phyloP scores from a whole-genome alignment of 2,797 vertebrate species.

The Sciaenops ocellatus region DNA sequence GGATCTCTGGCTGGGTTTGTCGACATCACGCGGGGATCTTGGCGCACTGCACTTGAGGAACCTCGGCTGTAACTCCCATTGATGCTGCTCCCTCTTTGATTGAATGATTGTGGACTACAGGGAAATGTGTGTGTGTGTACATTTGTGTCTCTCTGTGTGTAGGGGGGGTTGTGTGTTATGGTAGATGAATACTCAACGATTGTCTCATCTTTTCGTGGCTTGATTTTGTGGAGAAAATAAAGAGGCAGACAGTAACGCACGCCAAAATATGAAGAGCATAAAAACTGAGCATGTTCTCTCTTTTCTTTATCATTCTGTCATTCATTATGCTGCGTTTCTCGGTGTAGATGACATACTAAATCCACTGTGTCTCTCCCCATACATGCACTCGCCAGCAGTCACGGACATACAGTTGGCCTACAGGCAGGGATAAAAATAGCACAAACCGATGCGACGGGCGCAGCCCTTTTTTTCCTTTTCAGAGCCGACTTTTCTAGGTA shows the following conservation, averaged over 20 bases:
- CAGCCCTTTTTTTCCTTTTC: conserved; percentile 82
- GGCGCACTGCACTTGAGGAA: conserved; percentile 29
- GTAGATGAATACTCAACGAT: neutral
- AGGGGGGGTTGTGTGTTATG: neutral
- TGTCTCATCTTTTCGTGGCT: neutral
- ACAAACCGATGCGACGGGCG: conserved; percentile 81
- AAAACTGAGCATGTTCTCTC: neutral
- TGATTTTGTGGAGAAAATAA: neutral
- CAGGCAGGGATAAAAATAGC: conserved; percentile 88
- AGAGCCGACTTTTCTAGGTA: conserved; percentile 77
- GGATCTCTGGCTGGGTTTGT: conserved; percentile 63
- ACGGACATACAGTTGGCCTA: conserved; percentile 82
- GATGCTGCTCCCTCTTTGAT: conserved; percentile 65
- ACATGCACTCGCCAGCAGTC: conserved; percentile 69
- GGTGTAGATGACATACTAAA: neutral
- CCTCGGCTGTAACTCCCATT: conserved; percentile 43
- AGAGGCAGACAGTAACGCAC: conserved; percentile 8
- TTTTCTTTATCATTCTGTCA: neutral
- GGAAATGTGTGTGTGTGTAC: conserved; percentile 1
- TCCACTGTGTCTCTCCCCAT: conserved; percentile 33
- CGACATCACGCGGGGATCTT: conserved; percentile 73
- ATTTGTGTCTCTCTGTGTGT: neutral
- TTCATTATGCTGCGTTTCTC: neutral
- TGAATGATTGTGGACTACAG: conserved; percentile 65
- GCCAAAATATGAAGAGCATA: conserved; percentile 5